Evolutionary conservation across 2,797 vertebrate genomes (phyloP).

Genomic region (Vipera latastei): DNA sequence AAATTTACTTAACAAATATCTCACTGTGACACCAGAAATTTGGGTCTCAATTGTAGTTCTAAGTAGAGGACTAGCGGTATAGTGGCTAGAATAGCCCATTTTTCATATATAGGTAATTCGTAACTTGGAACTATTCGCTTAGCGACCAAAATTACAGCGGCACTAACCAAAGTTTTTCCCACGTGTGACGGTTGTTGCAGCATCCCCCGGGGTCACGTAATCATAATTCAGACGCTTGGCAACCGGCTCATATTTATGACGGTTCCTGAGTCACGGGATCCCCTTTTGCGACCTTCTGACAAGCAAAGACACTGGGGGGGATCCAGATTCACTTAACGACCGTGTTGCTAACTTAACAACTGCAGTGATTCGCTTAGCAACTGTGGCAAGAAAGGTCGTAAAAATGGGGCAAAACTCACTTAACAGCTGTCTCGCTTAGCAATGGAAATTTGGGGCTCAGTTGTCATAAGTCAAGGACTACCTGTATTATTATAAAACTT

Average conservation of each 20-base stretch:
- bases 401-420: not conserved
- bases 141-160: not conserved
- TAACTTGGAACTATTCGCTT: not conserved
- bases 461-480: no score
- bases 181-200: not conserved
- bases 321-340: not conserved
- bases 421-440: not conserved
- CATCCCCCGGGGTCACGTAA: not conserved
- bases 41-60: not conserved
- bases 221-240: not conserved
- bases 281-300: not conserved
- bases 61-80: not conserved
- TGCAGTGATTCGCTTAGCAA: not conserved
- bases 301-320: not conserved
- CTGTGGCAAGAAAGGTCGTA: not conserved
- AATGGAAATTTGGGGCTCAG: no score
- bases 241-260: not conserved
- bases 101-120: not conserved
- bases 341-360: not conserved
- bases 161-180: not conserved
- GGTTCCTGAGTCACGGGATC: not conserved
- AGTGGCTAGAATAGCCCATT: not conserved
- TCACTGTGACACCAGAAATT: not conserved
- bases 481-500: no score
- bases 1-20: not conserved